A percentile compares a stretch with the other conserved stretches of the same genome.
Evolutionary conservation across 2,888 invertebrate species (phyloP).

Genomic region (Napeogenes inachia): DNA sequence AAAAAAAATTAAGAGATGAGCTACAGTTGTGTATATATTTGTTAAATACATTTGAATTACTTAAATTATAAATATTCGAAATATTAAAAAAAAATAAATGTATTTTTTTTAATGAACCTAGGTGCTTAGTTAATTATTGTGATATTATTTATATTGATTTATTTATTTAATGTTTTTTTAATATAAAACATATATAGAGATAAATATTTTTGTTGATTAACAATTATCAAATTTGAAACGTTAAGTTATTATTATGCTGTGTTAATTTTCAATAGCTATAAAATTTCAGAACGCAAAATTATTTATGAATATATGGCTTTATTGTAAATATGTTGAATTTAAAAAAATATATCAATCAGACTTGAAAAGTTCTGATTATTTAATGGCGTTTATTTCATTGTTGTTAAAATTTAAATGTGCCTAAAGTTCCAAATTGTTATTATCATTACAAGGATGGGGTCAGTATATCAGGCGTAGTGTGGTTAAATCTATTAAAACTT

Average conservation of each 20-base stretch:
- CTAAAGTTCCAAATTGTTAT: slow-evolving; percentile 37
- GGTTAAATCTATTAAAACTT: slow-evolving; percentile 23
- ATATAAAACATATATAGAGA: background rate
- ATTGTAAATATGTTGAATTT: too few relatives aligned
- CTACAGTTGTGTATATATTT: background rate
- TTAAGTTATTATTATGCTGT: too few relatives aligned
- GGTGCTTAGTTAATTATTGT: slow-evolving; percentile 1
- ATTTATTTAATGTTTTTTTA: background rate
- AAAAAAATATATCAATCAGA: too few relatives aligned
- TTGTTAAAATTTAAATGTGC: slow-evolving; percentile 49
- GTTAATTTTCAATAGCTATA: too few relatives aligned
- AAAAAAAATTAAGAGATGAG: too few relatives aligned
- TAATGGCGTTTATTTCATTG: slow-evolving; percentile 30
- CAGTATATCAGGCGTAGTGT: slow-evolving; percentile 14
- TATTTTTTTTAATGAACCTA: background rate
- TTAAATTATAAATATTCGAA: background rate
- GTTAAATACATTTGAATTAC: background rate
- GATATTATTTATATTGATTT: background rate
- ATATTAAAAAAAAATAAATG: background rate
- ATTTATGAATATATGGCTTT: too few relatives aligned
- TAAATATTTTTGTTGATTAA: background rate
- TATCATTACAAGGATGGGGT: slow-evolving; percentile 4
- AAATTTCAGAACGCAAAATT: too few relatives aligned
- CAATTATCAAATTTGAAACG: too few relatives aligned
- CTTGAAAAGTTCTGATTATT: background rate